phyloP scores from a whole-genome alignment of 2,113 vertebrate species.

The Rafetus swinhoei region DNA sequence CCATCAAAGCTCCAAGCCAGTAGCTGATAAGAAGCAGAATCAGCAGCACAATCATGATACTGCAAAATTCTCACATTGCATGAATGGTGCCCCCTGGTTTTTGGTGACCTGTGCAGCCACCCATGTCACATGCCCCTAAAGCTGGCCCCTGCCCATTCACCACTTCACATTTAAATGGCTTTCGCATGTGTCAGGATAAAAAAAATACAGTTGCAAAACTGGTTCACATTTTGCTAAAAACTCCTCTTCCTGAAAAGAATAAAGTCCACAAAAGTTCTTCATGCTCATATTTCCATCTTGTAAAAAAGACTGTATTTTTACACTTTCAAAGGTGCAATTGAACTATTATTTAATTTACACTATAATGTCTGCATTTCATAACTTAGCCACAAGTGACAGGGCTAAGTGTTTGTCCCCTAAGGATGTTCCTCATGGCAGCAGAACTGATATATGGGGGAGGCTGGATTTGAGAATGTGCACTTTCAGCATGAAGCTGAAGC shows the following conservation, averaged over 20 bases:
- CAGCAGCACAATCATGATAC: constrained; percentile 61
- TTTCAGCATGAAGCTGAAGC: neutral
- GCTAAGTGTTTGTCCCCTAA: neutral
- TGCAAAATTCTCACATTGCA: constrained; percentile 17
- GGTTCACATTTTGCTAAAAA: neutral
- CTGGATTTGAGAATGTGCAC: neutral
- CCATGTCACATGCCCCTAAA: constrained; percentile 42
- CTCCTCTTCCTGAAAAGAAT: neutral
- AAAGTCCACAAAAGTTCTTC: neutral
- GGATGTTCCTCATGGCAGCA: neutral
- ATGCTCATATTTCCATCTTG: neutral
- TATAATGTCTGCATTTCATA: neutral
- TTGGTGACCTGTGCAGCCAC: constrained; percentile 64
- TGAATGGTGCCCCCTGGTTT: neutral
- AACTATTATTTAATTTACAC: neutral
- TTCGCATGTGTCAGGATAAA: neutral
- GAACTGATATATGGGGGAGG: neutral
- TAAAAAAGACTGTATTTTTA: neutral
- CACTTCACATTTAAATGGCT: neutral
- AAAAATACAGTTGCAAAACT: neutral
- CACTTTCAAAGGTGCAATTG: neutral
- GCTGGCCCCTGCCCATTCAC: constrained; percentile 17
- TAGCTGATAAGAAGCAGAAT: constrained; percentile 60
- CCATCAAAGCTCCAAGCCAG: constrained; percentile 53
- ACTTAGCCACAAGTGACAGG: neutral